Evolutionary conservation across 2,888 invertebrate genomes (phyloP).

Genomic region (Andrena hattorfiana): DNA sequence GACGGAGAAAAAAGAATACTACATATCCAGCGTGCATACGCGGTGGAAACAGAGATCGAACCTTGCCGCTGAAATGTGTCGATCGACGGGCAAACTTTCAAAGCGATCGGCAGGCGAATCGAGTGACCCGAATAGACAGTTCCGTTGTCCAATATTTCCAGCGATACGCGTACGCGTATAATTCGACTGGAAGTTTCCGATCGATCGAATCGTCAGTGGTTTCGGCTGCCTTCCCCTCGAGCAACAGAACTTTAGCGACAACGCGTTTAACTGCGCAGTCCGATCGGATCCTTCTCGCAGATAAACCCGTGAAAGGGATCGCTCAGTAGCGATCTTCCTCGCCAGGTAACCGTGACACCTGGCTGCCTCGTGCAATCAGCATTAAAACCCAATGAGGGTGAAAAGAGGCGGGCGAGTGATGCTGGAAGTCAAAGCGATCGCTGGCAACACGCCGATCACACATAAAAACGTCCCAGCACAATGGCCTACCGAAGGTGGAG

Average conservation of each 20-base stretch:
- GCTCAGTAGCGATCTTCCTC: conserved; percentile 48
- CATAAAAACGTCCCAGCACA: conserved; percentile 48
- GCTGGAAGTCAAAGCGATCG: conserved; percentile 42
- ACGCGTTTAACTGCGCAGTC: conserved; percentile 50
- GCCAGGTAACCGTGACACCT: conserved; percentile 56
- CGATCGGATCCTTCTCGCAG: conserved; percentile 43
- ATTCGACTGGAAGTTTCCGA: conserved; percentile 47
- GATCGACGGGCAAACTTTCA: conserved; percentile 53
- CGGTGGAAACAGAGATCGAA: conserved; percentile 35
- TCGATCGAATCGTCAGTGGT: conserved; percentile 55
- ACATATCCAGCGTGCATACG: background rate
- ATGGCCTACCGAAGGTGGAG: conserved; percentile 30
- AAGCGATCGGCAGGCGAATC: conserved; percentile 57
- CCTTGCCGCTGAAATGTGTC: conserved; percentile 40
- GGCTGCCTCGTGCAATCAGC: conserved; percentile 59
- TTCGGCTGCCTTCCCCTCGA: conserved; percentile 45
- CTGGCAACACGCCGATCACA: conserved; percentile 31
- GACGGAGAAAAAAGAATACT: background rate
- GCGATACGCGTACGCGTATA: conserved; percentile 4
- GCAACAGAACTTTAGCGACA: conserved; percentile 49
- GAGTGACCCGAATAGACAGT: conserved; percentile 61
- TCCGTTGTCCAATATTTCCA: conserved; percentile 41
- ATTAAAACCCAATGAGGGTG: conserved; percentile 68
- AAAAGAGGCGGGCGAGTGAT: conserved; percentile 8
- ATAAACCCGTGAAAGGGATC: conserved; percentile 53